Conservation (phyloP, 2,113 vertebrate genomes). For the Ceyx margarethae region DNA sequence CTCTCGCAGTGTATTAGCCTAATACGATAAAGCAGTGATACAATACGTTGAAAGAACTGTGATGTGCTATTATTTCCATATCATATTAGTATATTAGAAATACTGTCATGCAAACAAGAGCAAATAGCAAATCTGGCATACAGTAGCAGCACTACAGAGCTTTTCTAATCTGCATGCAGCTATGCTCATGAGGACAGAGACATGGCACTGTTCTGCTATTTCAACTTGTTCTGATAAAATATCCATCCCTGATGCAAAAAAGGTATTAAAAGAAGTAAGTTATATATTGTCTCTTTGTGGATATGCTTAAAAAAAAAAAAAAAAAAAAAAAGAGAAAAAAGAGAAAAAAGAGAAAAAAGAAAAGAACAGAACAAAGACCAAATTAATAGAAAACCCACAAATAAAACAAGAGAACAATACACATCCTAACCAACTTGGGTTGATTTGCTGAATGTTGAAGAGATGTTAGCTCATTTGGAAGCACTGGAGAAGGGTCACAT, state of each 20-base stretch:
- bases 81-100: constrained; percentile 78
- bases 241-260: constrained; percentile 51
- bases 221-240: constrained; percentile 21
- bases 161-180: constrained; percentile 77
- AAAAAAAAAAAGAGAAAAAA: background rate
- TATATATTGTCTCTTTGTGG: constrained; percentile 36
- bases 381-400: background rate
- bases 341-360: background rate
- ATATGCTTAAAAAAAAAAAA: background rate
- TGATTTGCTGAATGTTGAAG: background rate
- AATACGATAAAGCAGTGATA: constrained; percentile 86
- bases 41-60: constrained; percentile 81
- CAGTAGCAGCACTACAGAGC: constrained; percentile 71
- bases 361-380: constrained; percentile 28
- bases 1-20: constrained; percentile 86
- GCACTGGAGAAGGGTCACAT: constrained; percentile 22
- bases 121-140: constrained; percentile 75
- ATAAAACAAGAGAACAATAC: constrained; percentile 37
- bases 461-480: constrained; percentile 33
- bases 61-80: constrained; percentile 76
- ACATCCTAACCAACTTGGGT: constrained; percentile 11
- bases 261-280: constrained; percentile 34
- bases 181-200: constrained; percentile 58
- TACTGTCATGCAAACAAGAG: constrained; percentile 79
- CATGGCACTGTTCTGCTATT: constrained; percentile 44